Conservation (phyloP, 2,888 invertebrate species). For the Dorcus hopei region DNA sequence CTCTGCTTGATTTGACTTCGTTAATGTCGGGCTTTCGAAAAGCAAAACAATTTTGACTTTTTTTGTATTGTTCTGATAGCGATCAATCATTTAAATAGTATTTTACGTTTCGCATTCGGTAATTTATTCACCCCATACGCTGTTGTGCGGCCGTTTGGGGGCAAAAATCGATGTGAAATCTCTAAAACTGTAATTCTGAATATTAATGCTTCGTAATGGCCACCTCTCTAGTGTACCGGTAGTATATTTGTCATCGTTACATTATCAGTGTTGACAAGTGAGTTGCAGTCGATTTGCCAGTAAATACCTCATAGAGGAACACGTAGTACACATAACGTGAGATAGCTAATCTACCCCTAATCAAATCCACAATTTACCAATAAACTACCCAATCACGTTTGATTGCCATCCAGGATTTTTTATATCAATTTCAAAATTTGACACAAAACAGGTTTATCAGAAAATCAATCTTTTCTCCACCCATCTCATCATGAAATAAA, state of each 20-base stretch:
- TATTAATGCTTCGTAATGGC: background rate
- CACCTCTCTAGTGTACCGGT: background rate
- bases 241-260: constrained; percentile 3
- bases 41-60: no score
- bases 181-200: background rate
- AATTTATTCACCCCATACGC: no score
- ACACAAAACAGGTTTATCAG: background rate
- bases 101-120: no score
- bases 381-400: background rate
- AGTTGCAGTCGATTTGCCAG: constrained; percentile 5
- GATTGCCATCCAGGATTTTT: background rate
- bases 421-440: background rate
- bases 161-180: no score
- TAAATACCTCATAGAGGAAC: constrained; percentile 6
- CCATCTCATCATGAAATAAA: no score
- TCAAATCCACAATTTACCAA: constrained; percentile 1
- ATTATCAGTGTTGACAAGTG: constrained; percentile 8
- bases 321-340: background rate
- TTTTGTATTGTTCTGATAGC: no score
- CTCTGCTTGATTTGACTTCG: no score
- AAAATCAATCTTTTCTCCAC: no score
- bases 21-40: no score
- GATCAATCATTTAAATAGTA: no score
- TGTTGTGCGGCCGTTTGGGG: no score
- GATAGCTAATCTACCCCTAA: background rate